Conservation (phyloP, 2,888 invertebrate species). For the Xanthorhoe spadicearia region DNA sequence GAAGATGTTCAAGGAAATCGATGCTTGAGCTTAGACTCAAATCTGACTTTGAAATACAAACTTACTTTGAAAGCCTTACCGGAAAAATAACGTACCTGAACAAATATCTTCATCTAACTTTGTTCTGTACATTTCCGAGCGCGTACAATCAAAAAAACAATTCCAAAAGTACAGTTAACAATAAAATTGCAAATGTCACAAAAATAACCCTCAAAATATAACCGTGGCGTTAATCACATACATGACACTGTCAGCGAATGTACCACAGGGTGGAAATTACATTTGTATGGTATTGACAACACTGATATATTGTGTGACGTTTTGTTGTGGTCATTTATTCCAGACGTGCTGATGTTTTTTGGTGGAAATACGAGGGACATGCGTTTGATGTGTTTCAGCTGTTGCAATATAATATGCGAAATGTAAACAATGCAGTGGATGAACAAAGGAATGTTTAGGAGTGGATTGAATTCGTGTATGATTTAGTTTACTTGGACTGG, state of each 20-base stretch:
- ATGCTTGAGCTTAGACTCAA: too few relatives aligned
- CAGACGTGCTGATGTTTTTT: constrained; percentile 43
- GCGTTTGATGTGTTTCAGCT: constrained; percentile 30
- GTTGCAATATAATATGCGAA: constrained; percentile 3
- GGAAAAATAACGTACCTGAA: too few relatives aligned
- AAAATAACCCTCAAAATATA: background rate
- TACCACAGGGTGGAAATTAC: constrained; percentile 46
- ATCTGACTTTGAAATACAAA: too few relatives aligned
- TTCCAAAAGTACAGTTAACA: background rate
- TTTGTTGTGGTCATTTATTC: constrained; percentile 48
- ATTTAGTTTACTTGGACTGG: too few relatives aligned
- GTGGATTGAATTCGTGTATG: background rate
- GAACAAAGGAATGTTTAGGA: background rate
- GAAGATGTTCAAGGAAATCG: too few relatives aligned
- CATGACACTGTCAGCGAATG: constrained; percentile 29
- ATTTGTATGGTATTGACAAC: constrained; percentile 58
- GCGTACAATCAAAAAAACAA: background rate
- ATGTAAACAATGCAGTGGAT: background rate
- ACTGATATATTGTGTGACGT: constrained; percentile 57
- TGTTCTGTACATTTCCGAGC: too few relatives aligned
- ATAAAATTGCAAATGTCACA: background rate
- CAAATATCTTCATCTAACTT: too few relatives aligned
- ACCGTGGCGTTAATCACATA: constrained; percentile 12
- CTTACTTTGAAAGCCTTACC: too few relatives aligned
- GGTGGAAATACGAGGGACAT: constrained; percentile 35